Base-by-base conservation (phyloP, 2,113 vertebrate species). In the Xenus cinereus region DNA sequence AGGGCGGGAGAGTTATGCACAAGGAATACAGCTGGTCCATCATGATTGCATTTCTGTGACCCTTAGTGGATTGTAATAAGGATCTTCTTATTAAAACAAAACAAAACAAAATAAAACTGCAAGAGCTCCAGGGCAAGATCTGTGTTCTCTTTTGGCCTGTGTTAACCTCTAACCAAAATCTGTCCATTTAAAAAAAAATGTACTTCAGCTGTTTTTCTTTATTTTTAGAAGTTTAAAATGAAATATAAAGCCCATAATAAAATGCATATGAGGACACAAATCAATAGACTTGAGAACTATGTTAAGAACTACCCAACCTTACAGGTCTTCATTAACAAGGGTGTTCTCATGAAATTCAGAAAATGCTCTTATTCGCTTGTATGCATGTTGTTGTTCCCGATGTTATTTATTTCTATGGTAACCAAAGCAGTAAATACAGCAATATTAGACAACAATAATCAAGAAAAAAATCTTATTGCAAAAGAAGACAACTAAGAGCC, bases 171-270 rank as follows among this genome's bases (percentile, higher is more conserved):
- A 89, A 64, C 77, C 89, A 95, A 87, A 97, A 92, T 91, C 80
- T 95, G 62, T 7, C 88, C 86, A 84, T 91, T 78, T 9, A 4
- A 84, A 84, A 93, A 48, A 75, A 89, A 85, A 51, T 0, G 11
- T 54, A 33, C 83, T 91, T 96, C 92, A 97, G 84, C 92, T 95
- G 90, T 67, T 88, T 94, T 96, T 80, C 92, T 95, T 97, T 95
- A 94, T 78, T 92, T 95, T 92, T 89, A 77, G 84, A 87, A 92
- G 87, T 95, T 95, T 86, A 95, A 97, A 97, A 97, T 96, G 22
- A 93, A 97, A 84, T 79, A 60, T 92, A 96, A 97, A 90, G 94
- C 92, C 86, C 45, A 73, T 91, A 96, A 97, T 95, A 97, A 96
- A 97, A 90, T 92, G 77, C 95, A 94, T 82, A 85, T 92, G 91